Evolutionary conservation across 2,888 invertebrate species (phyloP).

Genomic region (Caenorhabditis parvicauda): DNA sequence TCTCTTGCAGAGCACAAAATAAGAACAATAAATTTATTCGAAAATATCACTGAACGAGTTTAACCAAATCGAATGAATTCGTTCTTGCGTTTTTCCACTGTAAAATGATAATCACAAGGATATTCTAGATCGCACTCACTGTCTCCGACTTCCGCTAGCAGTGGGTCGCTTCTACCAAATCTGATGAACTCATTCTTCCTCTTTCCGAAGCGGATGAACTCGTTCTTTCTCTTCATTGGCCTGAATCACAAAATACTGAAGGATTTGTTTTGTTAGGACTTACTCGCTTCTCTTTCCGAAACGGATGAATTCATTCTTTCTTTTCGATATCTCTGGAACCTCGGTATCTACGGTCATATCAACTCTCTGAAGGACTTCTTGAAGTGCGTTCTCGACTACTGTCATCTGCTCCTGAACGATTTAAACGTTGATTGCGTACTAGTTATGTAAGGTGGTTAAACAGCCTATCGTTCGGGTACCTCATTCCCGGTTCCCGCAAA

Average conservation of each 20-base stretch:
- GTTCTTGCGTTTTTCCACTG: constrained; percentile 36
- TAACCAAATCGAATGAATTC: constrained; percentile 41
- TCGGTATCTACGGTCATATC: constrained; percentile 16
- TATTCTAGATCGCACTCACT: constrained; percentile 6
- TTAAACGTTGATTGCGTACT: neutral
- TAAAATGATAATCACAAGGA: constrained; percentile 1
- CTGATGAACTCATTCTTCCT: constrained; percentile 41
- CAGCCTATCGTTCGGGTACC: neutral
- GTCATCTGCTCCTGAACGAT: constrained; percentile 32
- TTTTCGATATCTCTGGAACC: constrained; percentile 20
- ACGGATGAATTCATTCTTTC: constrained; percentile 49
- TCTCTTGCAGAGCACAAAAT: too few relatives aligned
- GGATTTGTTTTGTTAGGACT: neutral
- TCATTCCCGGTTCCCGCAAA: neutral
- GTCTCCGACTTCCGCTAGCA: constrained; percentile 7
- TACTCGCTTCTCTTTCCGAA: constrained; percentile 43
- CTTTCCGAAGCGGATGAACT: constrained; percentile 48
- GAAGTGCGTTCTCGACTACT: constrained; percentile 39
- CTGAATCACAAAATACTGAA: constrained; percentile 21
- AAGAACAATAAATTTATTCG: neutral
- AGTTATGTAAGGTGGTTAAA: too few relatives aligned
- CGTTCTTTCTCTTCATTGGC: constrained; percentile 40
- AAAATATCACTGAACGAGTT: too few relatives aligned
- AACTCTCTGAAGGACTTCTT: constrained; percentile 40
- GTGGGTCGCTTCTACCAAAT: constrained; percentile 30